A percentile compares a stretch with the other conserved stretches of the same genome.
phyloP scores from a whole-genome alignment of 2,113 vertebrate species.

The Corythaixoides concolor region DNA sequence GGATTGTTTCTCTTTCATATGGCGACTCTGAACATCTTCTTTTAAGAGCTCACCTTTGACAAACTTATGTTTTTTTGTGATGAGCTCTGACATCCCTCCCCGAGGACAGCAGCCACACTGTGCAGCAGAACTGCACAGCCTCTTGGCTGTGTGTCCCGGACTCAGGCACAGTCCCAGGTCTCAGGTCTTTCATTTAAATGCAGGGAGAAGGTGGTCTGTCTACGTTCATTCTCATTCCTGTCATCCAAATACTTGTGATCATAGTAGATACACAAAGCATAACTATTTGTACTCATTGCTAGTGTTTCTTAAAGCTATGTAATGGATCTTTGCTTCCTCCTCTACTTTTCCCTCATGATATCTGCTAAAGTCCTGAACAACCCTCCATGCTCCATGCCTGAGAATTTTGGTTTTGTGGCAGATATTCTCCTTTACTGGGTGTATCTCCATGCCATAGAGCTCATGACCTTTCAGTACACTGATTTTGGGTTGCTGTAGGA shows the following conservation, averaged over 20 bases:
- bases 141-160: not conserved
- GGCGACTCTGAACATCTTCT: not conserved
- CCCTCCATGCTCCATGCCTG: fast-evolving
- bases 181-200: not conserved
- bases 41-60: not conserved
- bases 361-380: not conserved
- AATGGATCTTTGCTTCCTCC: not conserved
- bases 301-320: not conserved
- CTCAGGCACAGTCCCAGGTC: not conserved
- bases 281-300: not conserved
- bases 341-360: not conserved
- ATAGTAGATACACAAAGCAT: not conserved
- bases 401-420: not conserved
- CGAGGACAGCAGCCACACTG: not conserved
- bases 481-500: not conserved
- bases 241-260: not conserved
- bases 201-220: not conserved
- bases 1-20: not conserved
- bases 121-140: not conserved
- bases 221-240: not conserved
- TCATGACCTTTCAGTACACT: not conserved
- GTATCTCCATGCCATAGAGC: not conserved
- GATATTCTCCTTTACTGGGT: not conserved
- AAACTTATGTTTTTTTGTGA: not conserved
- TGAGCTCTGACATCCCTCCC: not conserved